Percentiles rank a stretch among this genome's conserved stretches.
These are phyloP conservation scores for Cebus imitator DNA, from an alignment of 2,113 vertebrate genomes.

Conservation along the genomic window DNA sequence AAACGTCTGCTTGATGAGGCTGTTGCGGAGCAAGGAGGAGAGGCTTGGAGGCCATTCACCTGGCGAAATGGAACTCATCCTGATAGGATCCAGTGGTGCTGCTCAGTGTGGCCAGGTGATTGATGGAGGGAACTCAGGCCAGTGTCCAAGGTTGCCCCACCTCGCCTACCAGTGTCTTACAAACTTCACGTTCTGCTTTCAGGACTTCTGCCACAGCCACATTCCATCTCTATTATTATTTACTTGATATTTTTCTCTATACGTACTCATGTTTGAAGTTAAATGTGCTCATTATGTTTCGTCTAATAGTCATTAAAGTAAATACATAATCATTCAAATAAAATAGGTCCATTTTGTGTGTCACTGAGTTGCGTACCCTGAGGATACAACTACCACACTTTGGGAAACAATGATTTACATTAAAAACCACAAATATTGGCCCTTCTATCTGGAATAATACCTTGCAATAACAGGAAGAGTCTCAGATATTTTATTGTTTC, in stretches of 20 bases:
- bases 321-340: neutral
- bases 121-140: neutral
- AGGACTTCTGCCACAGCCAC: neutral
- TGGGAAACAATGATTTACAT: neutral
- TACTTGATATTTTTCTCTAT: neutral
- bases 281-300: neutral
- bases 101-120: neutral
- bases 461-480: neutral
- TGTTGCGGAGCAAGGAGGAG: neutral
- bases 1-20: neutral
- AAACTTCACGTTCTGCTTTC: neutral
- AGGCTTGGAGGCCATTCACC: neutral
- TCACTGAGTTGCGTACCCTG: fast-evolving
- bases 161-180: neutral
- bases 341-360: neutral
- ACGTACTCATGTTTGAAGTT: neutral
- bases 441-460: neutral
- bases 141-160: neutral
- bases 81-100: neutral
- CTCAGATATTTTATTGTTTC: neutral
- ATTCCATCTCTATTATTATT: neutral
- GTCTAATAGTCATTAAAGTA: neutral
- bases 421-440: neutral
- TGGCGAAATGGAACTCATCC: fast-evolving
- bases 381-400: neutral